Percentiles rank a stretch among this genome's conserved stretches.
These are phyloP conservation scores for Scartelaos histophorus DNA, from an alignment of 2,113 vertebrate species.

Conservation along the genomic window DNA sequence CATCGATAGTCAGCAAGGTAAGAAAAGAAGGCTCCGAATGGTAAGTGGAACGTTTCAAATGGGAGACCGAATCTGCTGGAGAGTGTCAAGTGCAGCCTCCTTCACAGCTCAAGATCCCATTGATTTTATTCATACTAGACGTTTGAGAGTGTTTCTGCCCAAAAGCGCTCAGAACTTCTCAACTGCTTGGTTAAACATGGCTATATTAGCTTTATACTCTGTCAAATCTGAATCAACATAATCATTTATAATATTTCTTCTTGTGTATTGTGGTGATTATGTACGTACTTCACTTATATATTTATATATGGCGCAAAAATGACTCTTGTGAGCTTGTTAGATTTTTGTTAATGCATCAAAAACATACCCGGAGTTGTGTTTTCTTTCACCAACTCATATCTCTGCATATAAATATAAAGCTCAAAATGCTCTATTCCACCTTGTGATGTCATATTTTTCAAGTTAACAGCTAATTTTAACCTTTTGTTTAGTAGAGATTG, in stretches of 20 bases:
- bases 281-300: too few species aligned
- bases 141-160: not conserved
- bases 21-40: conserved; percentile 16
- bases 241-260: not conserved
- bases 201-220: not conserved
- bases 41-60: not conserved
- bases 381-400: too few species aligned
- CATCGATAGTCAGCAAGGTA: conserved; percentile 33
- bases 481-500: too few species aligned
- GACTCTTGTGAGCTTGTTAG: too few species aligned
- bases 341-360: too few species aligned
- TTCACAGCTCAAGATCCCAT: not conserved
- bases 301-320: too few species aligned
- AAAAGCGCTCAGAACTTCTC: not conserved
- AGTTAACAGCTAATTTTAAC: too few species aligned
- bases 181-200: not conserved
- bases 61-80: not conserved
- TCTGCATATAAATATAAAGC: too few species aligned
- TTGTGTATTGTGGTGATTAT: too few species aligned
- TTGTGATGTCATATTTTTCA: too few species aligned
- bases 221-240: not conserved
- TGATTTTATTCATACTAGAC: not conserved
- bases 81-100: not conserved
- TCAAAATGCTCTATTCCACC: too few species aligned
- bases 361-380: too few species aligned